Evolutionary conservation across 2,888 invertebrate genomes (phyloP), one percentile per base, ranked within the genome.

Genomic region (Andrena bicolor): DNA sequence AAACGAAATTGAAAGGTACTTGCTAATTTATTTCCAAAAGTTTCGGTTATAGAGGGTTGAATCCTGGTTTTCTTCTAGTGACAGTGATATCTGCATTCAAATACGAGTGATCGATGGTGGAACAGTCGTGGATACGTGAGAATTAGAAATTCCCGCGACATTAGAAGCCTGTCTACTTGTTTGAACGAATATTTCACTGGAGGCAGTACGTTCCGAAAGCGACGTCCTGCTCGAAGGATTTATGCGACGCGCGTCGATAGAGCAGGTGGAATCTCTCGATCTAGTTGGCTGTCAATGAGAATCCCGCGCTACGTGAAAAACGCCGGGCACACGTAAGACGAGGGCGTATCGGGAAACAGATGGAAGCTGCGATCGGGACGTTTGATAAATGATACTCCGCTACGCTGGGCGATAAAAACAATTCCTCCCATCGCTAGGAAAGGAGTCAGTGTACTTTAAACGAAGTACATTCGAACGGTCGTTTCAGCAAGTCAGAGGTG

Each of bases 181-280:
- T 49, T 53, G 30, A 51, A 35, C 23, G 65, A 65, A 60, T 75
- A 77, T 66, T 66, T 76, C 76, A 56, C n/a, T n/a, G 58, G 26
- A 20, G 30, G 10, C n/a, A 35, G 41, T 5, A 58, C 64, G 64
- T 13, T 63, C 51, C 41, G 6, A 23, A 49, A 49, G 32, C 71
- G 78, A 48, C 49, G 56, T 49, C 3, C 20, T 6, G 48, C 28
- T 49, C 10, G 20, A n/a, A 71, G 71, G 80, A 78, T 80, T 80
- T 61, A 71, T 41, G 26, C 63, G 65, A 66, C 58, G 77, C 70
- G 32, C 51, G 41, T 41, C 60, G 51, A 71, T 41, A 30, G 41
- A 10, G 4, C 16, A 32, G n/a, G 23, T 30, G 32, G 30, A 30
- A 48, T 51, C 49, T 58, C 28, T 35, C 58, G 65, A 28, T 41